Conservation (phyloP, 2,797 vertebrate species). For the Chaunax sp. region DNA sequence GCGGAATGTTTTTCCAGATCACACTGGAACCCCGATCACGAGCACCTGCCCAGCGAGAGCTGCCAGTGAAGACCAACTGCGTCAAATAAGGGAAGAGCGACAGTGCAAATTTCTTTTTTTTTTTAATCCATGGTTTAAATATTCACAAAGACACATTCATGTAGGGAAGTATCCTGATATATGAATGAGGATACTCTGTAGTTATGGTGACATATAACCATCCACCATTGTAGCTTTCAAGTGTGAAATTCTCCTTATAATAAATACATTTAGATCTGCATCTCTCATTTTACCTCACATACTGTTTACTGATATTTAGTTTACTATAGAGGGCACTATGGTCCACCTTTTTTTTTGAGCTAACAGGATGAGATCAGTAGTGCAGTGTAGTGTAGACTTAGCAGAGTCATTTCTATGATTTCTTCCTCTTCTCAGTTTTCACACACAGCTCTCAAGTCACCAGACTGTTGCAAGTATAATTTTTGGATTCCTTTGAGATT, state of each 20-base stretch:
- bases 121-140: neutral
- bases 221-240: neutral
- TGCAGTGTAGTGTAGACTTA: neutral
- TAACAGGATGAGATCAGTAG: neutral
- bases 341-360: neutral
- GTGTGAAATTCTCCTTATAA: neutral
- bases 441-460: neutral
- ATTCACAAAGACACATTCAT: neutral
- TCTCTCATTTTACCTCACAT: neutral
- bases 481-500: conserved; percentile 3
- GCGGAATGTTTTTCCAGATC: conserved; percentile 83
- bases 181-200: neutral
- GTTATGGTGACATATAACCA: neutral
- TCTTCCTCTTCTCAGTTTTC: neutral
- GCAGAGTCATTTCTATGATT: neutral
- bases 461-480: neutral
- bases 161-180: neutral
- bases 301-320: neutral
- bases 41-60: conserved; percentile 49
- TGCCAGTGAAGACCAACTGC: conserved; percentile 59
- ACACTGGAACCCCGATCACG: conserved; percentile 68
- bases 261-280: conserved; percentile 9
- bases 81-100: neutral
- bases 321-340: conserved; percentile 14
- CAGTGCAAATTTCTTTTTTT: too few species aligned